Conservation (phyloP, 2,888 invertebrate genomes). For the Lasioglossum pauxillum region DNA sequence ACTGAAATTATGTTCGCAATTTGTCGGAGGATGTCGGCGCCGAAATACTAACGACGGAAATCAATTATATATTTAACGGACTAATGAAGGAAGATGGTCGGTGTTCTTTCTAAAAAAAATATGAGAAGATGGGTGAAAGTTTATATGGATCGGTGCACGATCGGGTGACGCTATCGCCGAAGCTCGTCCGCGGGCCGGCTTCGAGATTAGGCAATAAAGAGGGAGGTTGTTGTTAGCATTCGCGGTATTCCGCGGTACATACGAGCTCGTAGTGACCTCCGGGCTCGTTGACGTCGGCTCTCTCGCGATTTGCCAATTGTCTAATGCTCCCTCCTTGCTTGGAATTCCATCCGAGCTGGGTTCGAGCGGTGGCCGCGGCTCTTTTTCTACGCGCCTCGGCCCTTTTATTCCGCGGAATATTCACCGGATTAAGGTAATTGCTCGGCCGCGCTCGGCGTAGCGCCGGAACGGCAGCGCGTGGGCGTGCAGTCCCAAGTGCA, state of each 20-base stretch:
- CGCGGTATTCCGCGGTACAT: slow-evolving; percentile 66
- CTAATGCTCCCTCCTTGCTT: slow-evolving; percentile 29
- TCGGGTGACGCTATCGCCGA: not conserved
- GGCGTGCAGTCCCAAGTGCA: slow-evolving; percentile 52
- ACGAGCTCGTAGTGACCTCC: slow-evolving; percentile 66
- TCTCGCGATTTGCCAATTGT: slow-evolving; percentile 71
- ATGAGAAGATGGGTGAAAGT: not conserved
- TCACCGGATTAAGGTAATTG: slow-evolving; percentile 84
- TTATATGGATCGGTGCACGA: not conserved
- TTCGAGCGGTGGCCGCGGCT: slow-evolving; percentile 29
- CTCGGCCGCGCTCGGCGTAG: slow-evolving; percentile 64
- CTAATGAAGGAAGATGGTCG: no score
- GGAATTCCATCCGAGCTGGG: slow-evolving; percentile 54
- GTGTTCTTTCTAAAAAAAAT: no score
- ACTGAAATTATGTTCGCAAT: not conserved
- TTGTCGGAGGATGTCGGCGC: not conserved
- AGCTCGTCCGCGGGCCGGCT: not conserved
- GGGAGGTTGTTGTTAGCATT: slow-evolving; percentile 70
- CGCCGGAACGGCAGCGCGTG: slow-evolving; percentile 62
- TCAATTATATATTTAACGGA: not conserved
- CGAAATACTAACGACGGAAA: not conserved
- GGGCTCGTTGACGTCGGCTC: slow-evolving; percentile 51
- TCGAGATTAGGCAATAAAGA: slow-evolving; percentile 47
- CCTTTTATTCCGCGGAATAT: slow-evolving; percentile 81
- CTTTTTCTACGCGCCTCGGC: slow-evolving; percentile 57